Evolutionary conservation across 2,113 vertebrate species (phyloP).

Genomic region (Poecilia latipinna): DNA sequence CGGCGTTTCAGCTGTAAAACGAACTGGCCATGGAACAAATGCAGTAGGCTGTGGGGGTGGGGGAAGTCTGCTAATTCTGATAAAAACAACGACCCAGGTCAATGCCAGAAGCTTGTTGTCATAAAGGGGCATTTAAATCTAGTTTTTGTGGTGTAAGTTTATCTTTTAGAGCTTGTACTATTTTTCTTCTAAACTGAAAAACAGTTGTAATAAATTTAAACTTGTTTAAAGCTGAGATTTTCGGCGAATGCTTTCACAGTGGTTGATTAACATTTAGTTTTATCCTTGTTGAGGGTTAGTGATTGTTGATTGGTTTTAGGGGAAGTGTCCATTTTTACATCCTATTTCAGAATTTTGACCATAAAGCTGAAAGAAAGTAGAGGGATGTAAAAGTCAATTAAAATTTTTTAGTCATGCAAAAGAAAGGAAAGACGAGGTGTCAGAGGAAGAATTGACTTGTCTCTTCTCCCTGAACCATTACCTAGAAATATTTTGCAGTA

Average conservation of each 20-base stretch:
- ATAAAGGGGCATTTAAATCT: too few species aligned
- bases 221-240: conserved; percentile 8
- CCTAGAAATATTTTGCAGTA: conserved; percentile 25
- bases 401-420: conserved; percentile 19
- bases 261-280: neutral
- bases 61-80: too few species aligned
- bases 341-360: conserved; percentile 22
- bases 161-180: too few species aligned
- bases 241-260: neutral
- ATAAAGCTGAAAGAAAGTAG: conserved; percentile 9
- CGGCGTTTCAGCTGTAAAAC: too few species aligned
- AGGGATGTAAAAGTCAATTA: conserved; percentile 33
- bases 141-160: too few species aligned
- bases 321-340: conserved; percentile 30
- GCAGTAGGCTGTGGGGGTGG: too few species aligned
- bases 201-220: too few species aligned
- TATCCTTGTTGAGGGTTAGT: conserved; percentile 42
- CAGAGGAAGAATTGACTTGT: conserved; percentile 35
- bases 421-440: conserved; percentile 21
- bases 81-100: too few species aligned
- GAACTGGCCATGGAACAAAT: too few species aligned
- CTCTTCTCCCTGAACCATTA: conserved; percentile 41
- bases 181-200: too few species aligned
- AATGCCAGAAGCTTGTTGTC: too few species aligned
- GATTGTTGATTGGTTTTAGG: conserved; percentile 16